phyloP scores from a whole-genome alignment of 2,888 invertebrate genomes.

The Machimus atricapillus region DNA sequence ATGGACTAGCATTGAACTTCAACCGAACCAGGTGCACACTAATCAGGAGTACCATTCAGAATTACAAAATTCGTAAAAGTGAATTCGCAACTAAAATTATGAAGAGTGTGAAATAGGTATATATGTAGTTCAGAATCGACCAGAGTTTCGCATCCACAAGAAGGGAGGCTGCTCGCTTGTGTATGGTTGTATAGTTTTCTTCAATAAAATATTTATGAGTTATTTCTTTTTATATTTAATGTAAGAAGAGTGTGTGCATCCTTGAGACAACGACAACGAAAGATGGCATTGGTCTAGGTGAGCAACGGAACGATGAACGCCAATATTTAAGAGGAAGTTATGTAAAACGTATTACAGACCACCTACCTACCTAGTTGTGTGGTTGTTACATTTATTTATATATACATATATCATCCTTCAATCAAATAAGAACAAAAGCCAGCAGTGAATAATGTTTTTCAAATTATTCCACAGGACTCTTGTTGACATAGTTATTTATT shows the following conservation, averaged over 20 bases:
- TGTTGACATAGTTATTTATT: background rate
- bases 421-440: background rate
- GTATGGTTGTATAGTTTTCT: background rate
- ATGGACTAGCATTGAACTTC: slow-evolving; percentile 15
- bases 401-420: background rate
- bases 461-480: background rate
- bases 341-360: background rate
- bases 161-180: background rate
- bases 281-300: background rate
- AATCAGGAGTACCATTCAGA: background rate
- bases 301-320: background rate
- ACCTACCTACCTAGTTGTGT: background rate
- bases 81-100: background rate
- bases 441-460: background rate
- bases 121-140: background rate
- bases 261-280: background rate
- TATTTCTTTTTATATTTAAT: background rate
- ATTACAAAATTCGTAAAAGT: background rate
- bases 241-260: background rate
- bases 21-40: slow-evolving; percentile 21
- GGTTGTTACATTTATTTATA: background rate
- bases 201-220: slow-evolving; percentile 16
- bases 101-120: background rate
- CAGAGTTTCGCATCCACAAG: background rate
- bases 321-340: background rate